Base-by-base conservation (phyloP, 2,888 invertebrate species). In the Philereme vetulata region DNA sequence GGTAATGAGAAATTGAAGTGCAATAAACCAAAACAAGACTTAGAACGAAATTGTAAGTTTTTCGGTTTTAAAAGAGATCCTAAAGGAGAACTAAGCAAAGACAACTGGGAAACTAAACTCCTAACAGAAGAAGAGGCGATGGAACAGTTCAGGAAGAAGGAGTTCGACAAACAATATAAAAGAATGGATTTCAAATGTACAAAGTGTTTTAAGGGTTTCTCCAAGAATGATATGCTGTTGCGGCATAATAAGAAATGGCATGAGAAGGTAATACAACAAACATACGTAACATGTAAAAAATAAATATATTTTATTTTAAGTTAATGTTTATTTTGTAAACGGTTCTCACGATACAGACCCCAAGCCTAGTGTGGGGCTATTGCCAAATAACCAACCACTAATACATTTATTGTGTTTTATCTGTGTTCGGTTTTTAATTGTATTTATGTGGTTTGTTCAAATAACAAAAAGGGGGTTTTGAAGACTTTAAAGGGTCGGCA, bases 171-270 rank as follows among this genome's bases (percentile, higher is more conserved):
- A 84, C 3, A 71, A 74, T 9, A 88, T 71, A 54, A 78, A 42
- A 66, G 76, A 3, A 85, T 88, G 0, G 67, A 76, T 1, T 84
- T 72, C 56, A 87, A 85, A 69, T 90, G 90, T 64, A 73, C 68
- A 4, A 79, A 85, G 55, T 90, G 90, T 59, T 81, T 81, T 8
- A 89, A 84, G 72, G 84, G 88, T 1, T 89, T 88, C 63, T 86
- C 88, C 0, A 84, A 85, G 21, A 81, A 81, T 51, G 83, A 88
- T 53, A 90, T 87, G 80, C 65, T 86, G 48, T 73, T 79, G 51
- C 72, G 90, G 40, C 88, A 90, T 65, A 72, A 68, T 5, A 80
- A 82, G 54, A 71, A 86, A 49, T 75, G 84, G 36, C 89, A 90
- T 51, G 64, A 70, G 33, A 61, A 68, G 65, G 68, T 68, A 40